Evolutionary conservation across 2,888 invertebrate genomes (phyloP), one percentile per base, ranked within the genome.

Genomic region (Apodemia zela): DNA sequence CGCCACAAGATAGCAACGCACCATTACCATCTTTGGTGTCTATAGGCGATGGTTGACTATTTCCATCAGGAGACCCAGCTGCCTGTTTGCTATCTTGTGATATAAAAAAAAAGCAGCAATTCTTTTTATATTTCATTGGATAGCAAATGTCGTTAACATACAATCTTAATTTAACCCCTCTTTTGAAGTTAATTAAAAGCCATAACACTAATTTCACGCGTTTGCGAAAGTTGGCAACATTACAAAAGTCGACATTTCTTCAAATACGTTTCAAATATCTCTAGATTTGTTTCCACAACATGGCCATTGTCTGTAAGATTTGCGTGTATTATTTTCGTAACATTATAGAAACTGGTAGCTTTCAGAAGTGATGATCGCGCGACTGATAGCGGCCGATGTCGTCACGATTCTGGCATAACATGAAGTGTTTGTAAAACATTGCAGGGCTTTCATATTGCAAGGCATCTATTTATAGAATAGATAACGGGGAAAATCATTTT

Each of bases 351-450:
- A 63, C 63, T 59, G 65, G 67, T 65, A 63, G 63, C 63, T 33
- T 38, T 64, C 60, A 54, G 49, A 57, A 62, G 64, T 62, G 67
- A 66, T 64, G 70, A 70, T 70, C 63, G 65, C 66, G 65, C 65
- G 64, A 66, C 63, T 61, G 70, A 70, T 70, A 70, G 62, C 63
- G 60, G 66, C 15, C 66, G 63, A 63, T 66, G 62, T 61, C 63
- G 69, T 67, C 68, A 68, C 68, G 70, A 67, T 61, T 65, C 65
- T 59, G 64, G 21, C 66, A 66, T 61, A 63, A 54, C 65, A 65
- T 63, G 65, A 62, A 58, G 60, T 60, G 60, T 60, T 60, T 58
- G 57, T 60, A 60, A 63, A 65, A 60, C 65, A 57, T 60, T 35
- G 62, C 57, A 58, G 65, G 62, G 62, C 59, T 65, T 65, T 65